phyloP scores from a whole-genome alignment of 2,113 vertebrate species.

The Corynorhinus townsendii region DNA sequence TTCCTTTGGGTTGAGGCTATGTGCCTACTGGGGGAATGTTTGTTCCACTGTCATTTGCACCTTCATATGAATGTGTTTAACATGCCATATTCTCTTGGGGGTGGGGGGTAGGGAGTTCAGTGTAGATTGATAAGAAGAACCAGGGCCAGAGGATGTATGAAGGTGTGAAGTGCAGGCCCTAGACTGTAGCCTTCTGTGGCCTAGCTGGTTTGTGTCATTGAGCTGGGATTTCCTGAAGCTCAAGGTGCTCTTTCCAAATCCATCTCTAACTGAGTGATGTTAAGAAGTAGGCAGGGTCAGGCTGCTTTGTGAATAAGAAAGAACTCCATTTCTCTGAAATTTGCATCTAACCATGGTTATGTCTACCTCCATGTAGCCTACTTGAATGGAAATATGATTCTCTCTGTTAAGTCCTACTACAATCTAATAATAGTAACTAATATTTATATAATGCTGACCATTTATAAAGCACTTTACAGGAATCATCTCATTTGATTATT shows the following conservation, averaged over 20 bases:
- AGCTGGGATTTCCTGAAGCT: conserved; percentile 8
- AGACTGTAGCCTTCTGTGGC: background rate
- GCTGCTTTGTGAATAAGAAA: background rate
- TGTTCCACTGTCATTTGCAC: background rate
- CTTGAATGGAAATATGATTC: background rate
- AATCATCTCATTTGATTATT: conserved; percentile 14
- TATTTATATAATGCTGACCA: background rate
- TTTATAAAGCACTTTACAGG: conserved; percentile 18
- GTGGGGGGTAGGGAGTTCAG: background rate
- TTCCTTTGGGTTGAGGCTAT: background rate
- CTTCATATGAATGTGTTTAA: background rate
- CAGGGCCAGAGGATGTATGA: background rate
- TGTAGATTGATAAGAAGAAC: background rate
- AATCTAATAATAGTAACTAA: background rate
- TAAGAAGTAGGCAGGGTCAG: background rate
- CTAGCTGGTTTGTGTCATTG: background rate
- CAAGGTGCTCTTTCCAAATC: conserved; percentile 11
- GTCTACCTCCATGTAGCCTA: background rate
- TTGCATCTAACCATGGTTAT: background rate
- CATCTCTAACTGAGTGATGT: background rate
- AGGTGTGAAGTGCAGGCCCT: background rate
- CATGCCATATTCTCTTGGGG: background rate
- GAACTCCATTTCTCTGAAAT: background rate
- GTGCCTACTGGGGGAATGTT: background rate
- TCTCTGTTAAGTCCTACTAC: background rate